Evolutionary conservation across 2,113 vertebrate genomes (phyloP), one percentile per base, ranked within the genome.

Genomic region (Crotalus tigris): DNA sequence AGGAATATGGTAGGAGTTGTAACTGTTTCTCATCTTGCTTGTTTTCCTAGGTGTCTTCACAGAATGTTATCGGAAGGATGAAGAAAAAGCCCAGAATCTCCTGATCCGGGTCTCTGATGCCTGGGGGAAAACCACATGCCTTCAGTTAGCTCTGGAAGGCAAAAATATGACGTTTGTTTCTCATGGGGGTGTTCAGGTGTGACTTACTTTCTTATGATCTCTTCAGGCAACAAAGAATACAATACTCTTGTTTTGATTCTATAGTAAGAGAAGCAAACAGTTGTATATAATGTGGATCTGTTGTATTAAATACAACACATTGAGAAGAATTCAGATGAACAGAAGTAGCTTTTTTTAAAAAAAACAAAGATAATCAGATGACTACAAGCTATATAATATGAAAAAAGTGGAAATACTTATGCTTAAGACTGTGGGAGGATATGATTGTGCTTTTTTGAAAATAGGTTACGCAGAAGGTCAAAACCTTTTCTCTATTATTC

Each of bases 171-270:
- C 97, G 91, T 99, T 99, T 39, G 96, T 99, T 88, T 99, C 99
- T 85, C 99, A 98, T 0, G 98, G 98, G 9, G 99, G 99, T 3
- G 97, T 99, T 91, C 99, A 99, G 99, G 99, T 99, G 95, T 90
- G 95, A 86, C 49, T 81, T 33, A 7, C 11, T 85, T 46, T 19
- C 5, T 90, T 61, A n/a, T 33, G 13, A 55, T 90, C 3, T 12
- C 58, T 64, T 51, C 54, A 87, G 86, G 26, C 3, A 53, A 61
- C 39, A 51, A 21, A 24, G 24, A n/a, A 91, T 33, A 15, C 29
- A 54, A 33, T 54, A 51, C 10, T 81, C 24, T 49, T 29, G 46
- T 51, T 51, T 51, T 87, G 46, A 87, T 51, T 87, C 39, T 46
- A 51, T 29, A 46, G 51, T 4, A 46, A 46, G 12, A 24, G 46